A percentile compares a stretch with the other conserved stretches of the same genome.
phyloP scores from a whole-genome alignment of 1,140 invertebrate species.

The Trissolcus basalis region DNA sequence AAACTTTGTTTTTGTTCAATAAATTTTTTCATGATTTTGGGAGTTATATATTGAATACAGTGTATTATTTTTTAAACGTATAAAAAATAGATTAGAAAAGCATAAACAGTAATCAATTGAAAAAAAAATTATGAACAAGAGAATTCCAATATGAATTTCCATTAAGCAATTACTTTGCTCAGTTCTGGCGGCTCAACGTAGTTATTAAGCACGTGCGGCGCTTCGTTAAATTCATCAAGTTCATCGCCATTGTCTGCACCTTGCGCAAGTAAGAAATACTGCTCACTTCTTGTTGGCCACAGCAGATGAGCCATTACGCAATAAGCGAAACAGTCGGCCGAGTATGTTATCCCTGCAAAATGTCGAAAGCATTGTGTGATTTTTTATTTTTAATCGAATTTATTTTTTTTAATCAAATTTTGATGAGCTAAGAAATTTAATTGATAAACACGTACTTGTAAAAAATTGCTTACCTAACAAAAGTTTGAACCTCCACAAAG shows the following conservation, averaged over 20 bases:
- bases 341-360: constrained; percentile 90
- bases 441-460: no score
- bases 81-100: no score
- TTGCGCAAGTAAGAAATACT: constrained; percentile 89
- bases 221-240: constrained; percentile 93
- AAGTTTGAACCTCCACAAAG: constrained; percentile 96
- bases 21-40: no score
- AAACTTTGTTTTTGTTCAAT: no score
- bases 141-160: background rate
- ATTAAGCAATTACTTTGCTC: constrained; percentile 74
- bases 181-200: constrained; percentile 75
- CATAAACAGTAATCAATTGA: background rate
- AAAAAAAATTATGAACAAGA: no score
- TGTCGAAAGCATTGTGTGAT: no score
- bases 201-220: constrained; percentile 88
- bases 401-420: no score
- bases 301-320: constrained; percentile 94
- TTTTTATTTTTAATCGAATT: no score
- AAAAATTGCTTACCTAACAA: constrained; percentile 85
- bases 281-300: constrained; percentile 93
- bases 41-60: no score
- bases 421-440: background rate
- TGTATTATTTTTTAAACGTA: no score
- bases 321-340: constrained; percentile 94
- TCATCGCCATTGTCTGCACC: constrained; percentile 85